phyloP scores from a whole-genome alignment of 1,140 invertebrate species.

The Belonocnema kinseyi region DNA sequence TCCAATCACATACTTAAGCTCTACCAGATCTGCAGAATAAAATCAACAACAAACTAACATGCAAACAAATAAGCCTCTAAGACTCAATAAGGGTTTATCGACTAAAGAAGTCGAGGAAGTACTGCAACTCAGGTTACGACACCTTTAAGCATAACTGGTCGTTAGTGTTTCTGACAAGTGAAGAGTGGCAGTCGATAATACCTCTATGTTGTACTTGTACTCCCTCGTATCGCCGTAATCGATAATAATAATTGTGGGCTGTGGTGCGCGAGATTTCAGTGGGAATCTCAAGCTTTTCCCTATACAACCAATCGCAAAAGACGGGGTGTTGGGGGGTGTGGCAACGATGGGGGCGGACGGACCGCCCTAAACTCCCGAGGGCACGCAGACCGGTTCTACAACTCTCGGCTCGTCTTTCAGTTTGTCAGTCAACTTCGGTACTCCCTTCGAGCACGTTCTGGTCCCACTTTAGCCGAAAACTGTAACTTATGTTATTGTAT shows the following conservation, averaged over 20 bases:
- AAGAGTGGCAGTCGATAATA: conserved; percentile 43
- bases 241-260: conserved; percentile 64
- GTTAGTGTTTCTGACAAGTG: conserved; percentile 39
- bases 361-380: background rate
- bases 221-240: conserved; percentile 56
- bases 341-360: background rate
- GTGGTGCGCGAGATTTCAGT: conserved; percentile 31
- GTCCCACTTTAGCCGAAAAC: background rate
- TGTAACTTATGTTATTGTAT: background rate
- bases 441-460: background rate
- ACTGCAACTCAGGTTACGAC: conserved; percentile 20
- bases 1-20: conserved; percentile 21
- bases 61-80: background rate
- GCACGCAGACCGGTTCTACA: conserved; percentile 5
- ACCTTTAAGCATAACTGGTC: conserved; percentile 31
- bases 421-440: conserved; percentile 8
- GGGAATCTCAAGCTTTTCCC: conserved; percentile 7
- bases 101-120: conserved; percentile 20
- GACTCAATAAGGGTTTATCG: conserved; percentile 1
- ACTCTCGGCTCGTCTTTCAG: background rate
- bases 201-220: conserved; percentile 58
- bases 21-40: background rate
- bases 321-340: conserved; percentile 13
- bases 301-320: conserved; percentile 15
- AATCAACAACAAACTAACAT: conserved; percentile 14